phyloP scores from a whole-genome alignment of 2,113 vertebrate species.

The Hemibagrus wyckioides region DNA sequence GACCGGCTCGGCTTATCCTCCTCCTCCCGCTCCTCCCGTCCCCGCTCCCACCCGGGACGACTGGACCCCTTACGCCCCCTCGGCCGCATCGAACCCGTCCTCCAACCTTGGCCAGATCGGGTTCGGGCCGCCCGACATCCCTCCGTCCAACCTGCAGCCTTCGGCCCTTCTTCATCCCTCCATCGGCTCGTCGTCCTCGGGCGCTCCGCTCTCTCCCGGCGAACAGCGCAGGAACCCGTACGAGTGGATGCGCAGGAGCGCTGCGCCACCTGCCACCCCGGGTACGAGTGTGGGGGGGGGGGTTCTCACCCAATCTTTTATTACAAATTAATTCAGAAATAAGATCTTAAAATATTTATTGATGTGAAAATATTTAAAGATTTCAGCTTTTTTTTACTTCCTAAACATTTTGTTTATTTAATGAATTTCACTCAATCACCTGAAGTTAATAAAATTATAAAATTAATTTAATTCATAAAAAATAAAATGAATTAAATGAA shows the following conservation, averaged over 20 bases:
- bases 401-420: background rate
- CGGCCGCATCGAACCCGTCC: conserved; percentile 62
- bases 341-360: background rate
- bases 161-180: conserved; percentile 71
- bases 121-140: conserved; percentile 76
- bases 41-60: conserved; percentile 81
- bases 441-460: background rate
- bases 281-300: conserved; percentile 57
- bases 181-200: conserved; percentile 67
- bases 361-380: background rate
- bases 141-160: conserved; percentile 69
- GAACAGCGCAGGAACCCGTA: conserved; percentile 78
- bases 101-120: conserved; percentile 78
- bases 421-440: no score
- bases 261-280: conserved; percentile 61
- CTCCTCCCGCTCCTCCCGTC: conserved; percentile 49
- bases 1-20: conserved; percentile 75
- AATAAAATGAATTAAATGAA: no score
- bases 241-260: conserved; percentile 82
- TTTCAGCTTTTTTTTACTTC: background rate
- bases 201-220: conserved; percentile 81
- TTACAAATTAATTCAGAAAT: background rate
- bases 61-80: conserved; percentile 78
- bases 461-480: background rate
- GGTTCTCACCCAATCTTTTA: background rate